These are phyloP conservation scores for Julus scandinavius DNA, from an alignment of 2,888 invertebrate species.

Conservation along the genomic window DNA sequence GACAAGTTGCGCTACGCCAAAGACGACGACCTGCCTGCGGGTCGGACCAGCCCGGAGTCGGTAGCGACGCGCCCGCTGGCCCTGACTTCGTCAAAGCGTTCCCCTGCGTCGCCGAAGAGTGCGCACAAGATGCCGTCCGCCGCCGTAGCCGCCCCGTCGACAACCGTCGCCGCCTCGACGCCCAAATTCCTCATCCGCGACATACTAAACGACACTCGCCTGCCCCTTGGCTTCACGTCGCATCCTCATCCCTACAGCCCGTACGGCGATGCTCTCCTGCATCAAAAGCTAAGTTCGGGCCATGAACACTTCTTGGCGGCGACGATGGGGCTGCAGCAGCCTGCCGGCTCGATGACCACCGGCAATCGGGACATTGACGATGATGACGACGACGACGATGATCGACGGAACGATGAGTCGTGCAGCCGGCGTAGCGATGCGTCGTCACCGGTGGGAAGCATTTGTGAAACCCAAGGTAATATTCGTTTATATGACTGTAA, in stretches of 20 bases:
- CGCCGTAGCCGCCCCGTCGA: not conserved
- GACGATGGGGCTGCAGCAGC: not conserved
- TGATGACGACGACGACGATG: slow-evolving; percentile 45
- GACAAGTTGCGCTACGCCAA: not conserved
- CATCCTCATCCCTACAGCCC: slow-evolving; percentile 23
- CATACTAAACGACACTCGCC: slow-evolving; percentile 56
- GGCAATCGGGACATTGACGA: not conserved
- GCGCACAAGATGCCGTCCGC: not conserved
- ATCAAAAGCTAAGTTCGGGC: not conserved
- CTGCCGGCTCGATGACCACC: not conserved
- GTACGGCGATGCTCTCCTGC: not conserved
- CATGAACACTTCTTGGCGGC: not conserved
- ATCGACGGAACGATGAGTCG: slow-evolving; percentile 42
- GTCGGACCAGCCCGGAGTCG: not conserved
- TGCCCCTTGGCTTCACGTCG: not conserved
- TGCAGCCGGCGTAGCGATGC: slow-evolving; percentile 40
- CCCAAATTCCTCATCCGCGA: slow-evolving; percentile 57
- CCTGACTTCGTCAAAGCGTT: not conserved
- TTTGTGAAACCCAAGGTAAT: slow-evolving; percentile 49
- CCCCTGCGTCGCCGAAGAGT: not conserved
- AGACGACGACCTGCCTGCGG: too few relatives aligned
- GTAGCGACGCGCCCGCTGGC: slow-evolving; percentile 47
- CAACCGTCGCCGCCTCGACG: slow-evolving; percentile 27
- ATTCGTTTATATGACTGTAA: too few relatives aligned
- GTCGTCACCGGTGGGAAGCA: slow-evolving; percentile 52